Evolutionary conservation across 1,140 invertebrate genomes (phyloP).

Genomic region (Musca vetustissima): DNA sequence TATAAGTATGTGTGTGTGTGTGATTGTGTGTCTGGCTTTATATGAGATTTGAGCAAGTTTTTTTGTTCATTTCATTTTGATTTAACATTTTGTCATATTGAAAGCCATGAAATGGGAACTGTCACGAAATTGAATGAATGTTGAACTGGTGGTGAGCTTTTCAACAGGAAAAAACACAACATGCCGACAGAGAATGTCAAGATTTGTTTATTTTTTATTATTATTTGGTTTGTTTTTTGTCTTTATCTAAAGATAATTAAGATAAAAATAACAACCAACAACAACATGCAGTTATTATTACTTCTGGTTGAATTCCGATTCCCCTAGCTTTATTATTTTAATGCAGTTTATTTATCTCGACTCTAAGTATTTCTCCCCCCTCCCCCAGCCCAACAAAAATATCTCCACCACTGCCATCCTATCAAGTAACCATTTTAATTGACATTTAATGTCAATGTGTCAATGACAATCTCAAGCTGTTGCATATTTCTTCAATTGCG

Average conservation of each 20-base stretch:
- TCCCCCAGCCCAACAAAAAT: too few relatives aligned
- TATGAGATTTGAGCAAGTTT: too few relatives aligned
- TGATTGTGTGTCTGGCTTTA: too few relatives aligned
- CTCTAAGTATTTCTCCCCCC: too few relatives aligned
- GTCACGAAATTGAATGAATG: constrained; percentile 4
- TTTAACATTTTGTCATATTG: constrained; percentile 20
- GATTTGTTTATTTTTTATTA: constrained; percentile 11
- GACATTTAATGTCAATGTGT: constrained; percentile 23
- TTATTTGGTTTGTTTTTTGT: not conserved
- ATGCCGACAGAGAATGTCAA: constrained; percentile 17
- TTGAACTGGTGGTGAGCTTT: too few relatives aligned
- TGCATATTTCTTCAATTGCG: too few relatives aligned
- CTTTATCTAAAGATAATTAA: constrained; percentile 12
- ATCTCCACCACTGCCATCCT: too few relatives aligned
- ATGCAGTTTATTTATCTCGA: too few relatives aligned
- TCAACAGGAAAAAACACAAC: not conserved
- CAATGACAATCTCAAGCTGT: constrained; percentile 14
- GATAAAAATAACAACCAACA: constrained; percentile 3
- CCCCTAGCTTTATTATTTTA: too few relatives aligned
- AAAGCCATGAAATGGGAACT: constrained; percentile 19
- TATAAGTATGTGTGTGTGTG: too few relatives aligned
- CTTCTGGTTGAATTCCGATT: not conserved
- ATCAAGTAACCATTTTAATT: constrained; percentile 6
- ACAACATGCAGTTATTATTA: constrained; percentile 7
- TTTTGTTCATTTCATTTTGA: too few relatives aligned